Evolutionary conservation across 1,140 invertebrate genomes (phyloP).

Genomic region (Thaumatotibia leucotreta): DNA sequence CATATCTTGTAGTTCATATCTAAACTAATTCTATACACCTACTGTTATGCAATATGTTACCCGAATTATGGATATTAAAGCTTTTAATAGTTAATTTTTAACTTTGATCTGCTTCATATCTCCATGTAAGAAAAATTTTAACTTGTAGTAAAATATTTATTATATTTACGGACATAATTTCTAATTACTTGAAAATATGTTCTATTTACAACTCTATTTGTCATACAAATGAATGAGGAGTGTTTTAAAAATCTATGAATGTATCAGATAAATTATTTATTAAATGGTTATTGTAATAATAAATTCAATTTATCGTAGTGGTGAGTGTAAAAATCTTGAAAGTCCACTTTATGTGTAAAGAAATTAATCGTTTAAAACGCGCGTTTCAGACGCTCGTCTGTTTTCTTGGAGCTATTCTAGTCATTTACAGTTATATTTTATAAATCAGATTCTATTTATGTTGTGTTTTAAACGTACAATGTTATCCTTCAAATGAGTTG

Average conservation of each 20-base stretch:
- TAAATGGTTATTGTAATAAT: slow-evolving; percentile 1
- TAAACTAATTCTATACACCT: slow-evolving; percentile 4
- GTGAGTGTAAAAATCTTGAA: background rate
- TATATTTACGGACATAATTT: too few species aligned
- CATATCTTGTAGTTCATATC: slow-evolving; percentile 15
- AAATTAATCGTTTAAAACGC: background rate
- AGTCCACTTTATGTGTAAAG: background rate
- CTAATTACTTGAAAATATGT: too few species aligned
- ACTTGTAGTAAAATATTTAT: background rate
- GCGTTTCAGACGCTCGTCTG: background rate
- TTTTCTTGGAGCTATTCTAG: background rate
- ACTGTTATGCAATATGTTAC: slow-evolving; percentile 4
- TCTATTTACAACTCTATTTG: background rate
- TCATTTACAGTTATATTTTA: background rate
- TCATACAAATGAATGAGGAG: background rate
- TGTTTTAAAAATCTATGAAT: background rate
- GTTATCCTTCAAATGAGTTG: background rate
- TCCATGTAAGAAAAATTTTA: background rate
- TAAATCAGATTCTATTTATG: slow-evolving; percentile 2
- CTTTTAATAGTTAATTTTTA: background rate
- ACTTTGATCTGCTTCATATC: background rate
- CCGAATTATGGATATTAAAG: slow-evolving; percentile 4
- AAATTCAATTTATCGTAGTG: background rate
- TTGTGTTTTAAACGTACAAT: slow-evolving; percentile 1
- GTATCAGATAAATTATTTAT: background rate